Evolutionary conservation across 2,797 vertebrate genomes (phyloP).

Genomic region (Enteromius paludinosus): DNA sequence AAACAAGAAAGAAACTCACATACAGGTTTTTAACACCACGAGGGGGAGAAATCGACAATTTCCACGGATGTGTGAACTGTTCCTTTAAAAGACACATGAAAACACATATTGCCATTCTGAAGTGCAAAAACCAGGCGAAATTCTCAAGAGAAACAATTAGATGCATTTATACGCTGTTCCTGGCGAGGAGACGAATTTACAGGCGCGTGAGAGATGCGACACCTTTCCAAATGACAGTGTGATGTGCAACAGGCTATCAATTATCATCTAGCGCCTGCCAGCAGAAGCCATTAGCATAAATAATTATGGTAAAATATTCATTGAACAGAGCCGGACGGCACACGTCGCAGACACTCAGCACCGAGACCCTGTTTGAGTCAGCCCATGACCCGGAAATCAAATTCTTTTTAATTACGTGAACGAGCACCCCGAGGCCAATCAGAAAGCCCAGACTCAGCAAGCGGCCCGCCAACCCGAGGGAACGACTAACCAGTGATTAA

Average conservation of each 20-base stretch:
- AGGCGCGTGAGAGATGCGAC: slow-evolving; percentile 12
- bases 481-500: slow-evolving; percentile 14
- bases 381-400: slow-evolving; percentile 30
- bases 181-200: neutral
- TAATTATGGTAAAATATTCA: slow-evolving; percentile 45
- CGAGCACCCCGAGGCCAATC: slow-evolving; percentile 16
- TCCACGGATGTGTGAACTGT: neutral
- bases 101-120: slow-evolving; percentile 3
- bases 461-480: neutral
- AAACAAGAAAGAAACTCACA: neutral
- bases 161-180: neutral
- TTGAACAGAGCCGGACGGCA: neutral
- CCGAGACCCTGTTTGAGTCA: neutral
- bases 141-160: slow-evolving; percentile 33
- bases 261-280: slow-evolving; percentile 36
- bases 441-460: slow-evolving; percentile 5
- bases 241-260: slow-evolving; percentile 36
- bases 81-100: neutral
- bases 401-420: slow-evolving; percentile 52
- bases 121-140: slow-evolving; percentile 4
- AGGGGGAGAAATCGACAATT: neutral
- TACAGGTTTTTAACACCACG: neutral
- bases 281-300: slow-evolving; percentile 39
- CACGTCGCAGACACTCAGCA: slow-evolving; percentile 1
- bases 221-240: slow-evolving; percentile 17